Evolutionary conservation across 2,797 vertebrate species (phyloP).

Genomic region (Tiaroga cobitis): DNA sequence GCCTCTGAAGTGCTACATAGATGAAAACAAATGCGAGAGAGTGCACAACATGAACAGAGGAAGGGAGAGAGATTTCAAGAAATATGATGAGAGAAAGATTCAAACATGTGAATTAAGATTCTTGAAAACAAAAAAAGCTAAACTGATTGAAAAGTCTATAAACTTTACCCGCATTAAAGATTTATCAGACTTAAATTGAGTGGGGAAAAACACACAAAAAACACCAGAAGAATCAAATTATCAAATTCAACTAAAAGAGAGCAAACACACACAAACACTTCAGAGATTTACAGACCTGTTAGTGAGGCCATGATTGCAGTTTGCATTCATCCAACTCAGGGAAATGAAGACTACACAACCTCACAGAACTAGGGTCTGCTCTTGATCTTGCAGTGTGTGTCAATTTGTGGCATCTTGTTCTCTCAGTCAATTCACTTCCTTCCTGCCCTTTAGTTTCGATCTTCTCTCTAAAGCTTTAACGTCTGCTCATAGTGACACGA

Average conservation of each 20-base stretch:
- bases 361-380: constrained; percentile 17
- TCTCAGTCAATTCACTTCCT: constrained; percentile 58
- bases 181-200: background rate
- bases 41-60: constrained; percentile 7
- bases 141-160: background rate
- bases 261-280: constrained; percentile 30
- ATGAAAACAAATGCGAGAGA: background rate
- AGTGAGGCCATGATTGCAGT: constrained; percentile 44
- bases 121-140: background rate
- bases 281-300: constrained; percentile 52
- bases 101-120: background rate
- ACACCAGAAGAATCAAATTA: background rate
- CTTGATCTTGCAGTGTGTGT: constrained; percentile 35
- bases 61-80: background rate
- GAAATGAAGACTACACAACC: constrained; percentile 8
- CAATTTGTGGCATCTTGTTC: constrained; percentile 48
- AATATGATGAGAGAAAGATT: background rate
- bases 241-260: background rate
- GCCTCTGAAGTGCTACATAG: constrained; percentile 22
- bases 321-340: constrained; percentile 30
- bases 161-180: background rate
- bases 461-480: constrained; percentile 17
- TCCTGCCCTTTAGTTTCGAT: constrained; percentile 60
- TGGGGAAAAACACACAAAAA: background rate
- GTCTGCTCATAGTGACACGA: background rate